Conservation (phyloP, 2,113 vertebrate species). For the Thalassoma bifasciatum region DNA sequence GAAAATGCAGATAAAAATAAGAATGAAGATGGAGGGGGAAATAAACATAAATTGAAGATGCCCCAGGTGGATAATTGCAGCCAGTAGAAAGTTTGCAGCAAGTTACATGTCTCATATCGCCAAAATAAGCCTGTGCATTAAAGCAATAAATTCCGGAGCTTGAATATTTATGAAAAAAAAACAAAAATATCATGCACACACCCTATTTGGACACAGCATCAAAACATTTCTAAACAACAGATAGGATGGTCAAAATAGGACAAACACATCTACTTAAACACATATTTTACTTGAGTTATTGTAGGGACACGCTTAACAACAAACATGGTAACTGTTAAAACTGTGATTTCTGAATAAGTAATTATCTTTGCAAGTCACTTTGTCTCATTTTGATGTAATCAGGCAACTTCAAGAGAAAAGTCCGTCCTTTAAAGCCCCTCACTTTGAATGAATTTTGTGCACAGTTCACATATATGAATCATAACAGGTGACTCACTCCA, state of each 20-base stretch:
- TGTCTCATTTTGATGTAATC: too few species aligned
- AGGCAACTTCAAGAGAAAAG: too few species aligned
- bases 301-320: too few species aligned
- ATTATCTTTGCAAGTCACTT: too few species aligned
- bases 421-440: too few species aligned
- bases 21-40: too few species aligned
- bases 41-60: not conserved
- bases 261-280: not conserved
- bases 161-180: not conserved
- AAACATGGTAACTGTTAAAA: not conserved
- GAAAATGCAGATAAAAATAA: not conserved
- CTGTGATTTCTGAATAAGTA: too few species aligned
- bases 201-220: not conserved
- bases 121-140: too few species aligned
- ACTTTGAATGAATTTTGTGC: too few species aligned
- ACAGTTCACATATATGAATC: too few species aligned
- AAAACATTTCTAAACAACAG: not conserved
- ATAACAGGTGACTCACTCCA: too few species aligned
- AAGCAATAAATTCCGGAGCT: not conserved
- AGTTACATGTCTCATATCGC: not conserved
- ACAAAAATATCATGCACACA: not conserved
- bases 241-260: not conserved
- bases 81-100: not conserved
- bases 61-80: not conserved
- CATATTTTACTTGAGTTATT: too few species aligned